These are phyloP conservation scores for Callospermophilus lateralis DNA, from an alignment of 2,113 vertebrate genomes.

Conservation along the genomic window DNA sequence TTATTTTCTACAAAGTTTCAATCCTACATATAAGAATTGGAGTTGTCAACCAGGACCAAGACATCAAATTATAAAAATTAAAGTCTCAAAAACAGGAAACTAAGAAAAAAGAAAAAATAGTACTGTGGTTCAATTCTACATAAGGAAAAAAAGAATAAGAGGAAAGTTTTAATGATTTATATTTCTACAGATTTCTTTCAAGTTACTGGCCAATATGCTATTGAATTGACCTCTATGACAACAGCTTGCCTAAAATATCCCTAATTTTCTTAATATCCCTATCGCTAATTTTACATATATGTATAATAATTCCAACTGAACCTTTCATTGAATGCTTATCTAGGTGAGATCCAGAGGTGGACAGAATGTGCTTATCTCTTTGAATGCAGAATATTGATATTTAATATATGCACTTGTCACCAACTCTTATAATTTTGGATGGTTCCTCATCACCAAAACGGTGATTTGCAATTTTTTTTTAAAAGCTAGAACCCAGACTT, in stretches of 20 bases:
- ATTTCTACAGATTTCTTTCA: constrained; percentile 48
- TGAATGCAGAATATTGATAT: not conserved
- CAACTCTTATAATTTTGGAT: not conserved
- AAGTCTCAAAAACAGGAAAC: constrained; percentile 49
- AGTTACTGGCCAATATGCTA: not conserved
- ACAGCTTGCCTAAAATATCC: not conserved
- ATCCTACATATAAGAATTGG: constrained; percentile 2
- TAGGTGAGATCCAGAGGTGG: not conserved
- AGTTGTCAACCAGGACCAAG: constrained; percentile 46
- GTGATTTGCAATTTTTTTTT: constrained; percentile 7
- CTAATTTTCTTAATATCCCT: not conserved
- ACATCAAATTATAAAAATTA: constrained; percentile 50
- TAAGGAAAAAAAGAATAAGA: not conserved
- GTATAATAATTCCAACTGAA: not conserved
- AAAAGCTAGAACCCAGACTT: constrained; percentile 1
- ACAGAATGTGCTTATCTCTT: not conserved
- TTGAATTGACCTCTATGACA: not conserved
- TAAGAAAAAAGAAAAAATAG: not conserved
- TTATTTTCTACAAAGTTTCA: constrained; percentile 70
- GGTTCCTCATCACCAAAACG: not conserved
- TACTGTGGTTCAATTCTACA: not conserved
- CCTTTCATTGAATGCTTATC: not conserved
- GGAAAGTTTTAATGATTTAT: not conserved
- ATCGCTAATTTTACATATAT: not conserved
- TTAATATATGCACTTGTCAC: not conserved